These are phyloP conservation scores for Hippotragus niger DNA, from an alignment of 2,113 vertebrate genomes.

Conservation along the genomic window DNA sequence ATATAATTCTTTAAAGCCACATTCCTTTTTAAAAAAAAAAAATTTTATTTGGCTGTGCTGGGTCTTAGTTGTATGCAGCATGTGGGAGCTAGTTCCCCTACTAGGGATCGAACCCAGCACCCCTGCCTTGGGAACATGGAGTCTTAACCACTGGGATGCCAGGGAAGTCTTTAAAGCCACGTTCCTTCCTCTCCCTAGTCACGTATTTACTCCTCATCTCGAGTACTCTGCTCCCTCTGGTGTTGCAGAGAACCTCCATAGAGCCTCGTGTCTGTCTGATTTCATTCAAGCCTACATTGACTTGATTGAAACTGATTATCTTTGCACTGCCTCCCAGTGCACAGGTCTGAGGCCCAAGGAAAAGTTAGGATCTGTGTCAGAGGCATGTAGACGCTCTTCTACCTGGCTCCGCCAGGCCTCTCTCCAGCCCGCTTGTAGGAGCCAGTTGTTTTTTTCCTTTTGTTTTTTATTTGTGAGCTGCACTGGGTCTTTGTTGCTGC, in stretches of 20 bases:
- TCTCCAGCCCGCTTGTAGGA: neutral
- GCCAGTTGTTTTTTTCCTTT: neutral
- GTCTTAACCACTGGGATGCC: neutral
- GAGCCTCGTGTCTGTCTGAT: neutral
- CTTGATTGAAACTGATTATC: neutral
- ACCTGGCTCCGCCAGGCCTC: fast-evolving
- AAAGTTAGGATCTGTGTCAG: neutral
- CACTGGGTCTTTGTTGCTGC: neutral
- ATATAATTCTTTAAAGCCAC: neutral
- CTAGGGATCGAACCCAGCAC: neutral
- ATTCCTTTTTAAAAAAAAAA: neutral
- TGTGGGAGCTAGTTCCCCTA: neutral
- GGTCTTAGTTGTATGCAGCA: neutral
- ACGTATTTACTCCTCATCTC: neutral
- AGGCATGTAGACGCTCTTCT: neutral
- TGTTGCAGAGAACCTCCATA: neutral
- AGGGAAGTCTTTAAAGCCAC: neutral
- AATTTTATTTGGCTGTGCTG: neutral
- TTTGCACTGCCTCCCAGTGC: neutral
- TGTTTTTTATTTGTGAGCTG: neutral
- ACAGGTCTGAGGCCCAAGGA: neutral
- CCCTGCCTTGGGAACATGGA: neutral
- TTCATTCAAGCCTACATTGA: neutral
- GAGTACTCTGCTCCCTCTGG: neutral
- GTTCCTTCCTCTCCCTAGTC: neutral